These are phyloP conservation scores for Lateolabrax maculatus DNA, from an alignment of 2,797 vertebrate genomes.

Conservation along the genomic window DNA sequence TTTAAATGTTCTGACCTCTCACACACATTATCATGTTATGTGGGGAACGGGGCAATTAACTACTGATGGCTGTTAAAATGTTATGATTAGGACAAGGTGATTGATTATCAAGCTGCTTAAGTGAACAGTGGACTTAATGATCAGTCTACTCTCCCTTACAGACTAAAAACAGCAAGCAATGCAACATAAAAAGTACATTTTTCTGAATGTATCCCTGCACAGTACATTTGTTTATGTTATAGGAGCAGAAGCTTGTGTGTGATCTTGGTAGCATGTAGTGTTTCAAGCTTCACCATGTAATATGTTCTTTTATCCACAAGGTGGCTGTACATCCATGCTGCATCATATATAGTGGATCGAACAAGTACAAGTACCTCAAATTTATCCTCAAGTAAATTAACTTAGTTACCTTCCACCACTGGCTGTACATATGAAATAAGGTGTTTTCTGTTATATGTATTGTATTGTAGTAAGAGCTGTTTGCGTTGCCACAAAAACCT, in stretches of 20 bases:
- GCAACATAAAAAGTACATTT: neutral
- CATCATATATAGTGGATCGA: rapidly evolving
- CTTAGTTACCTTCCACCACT: neutral
- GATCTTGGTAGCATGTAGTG: neutral
- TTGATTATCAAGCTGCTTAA: neutral
- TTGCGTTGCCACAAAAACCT: neutral
- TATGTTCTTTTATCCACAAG: slow-evolving; percentile 48
- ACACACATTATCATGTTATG: too few species aligned
- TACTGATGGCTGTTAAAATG: neutral
- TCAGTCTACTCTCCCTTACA: neutral
- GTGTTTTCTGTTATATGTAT: neutral
- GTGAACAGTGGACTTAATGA: neutral
- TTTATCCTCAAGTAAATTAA: neutral
- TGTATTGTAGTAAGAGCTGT: neutral
- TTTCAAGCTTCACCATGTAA: slow-evolving; percentile 1
- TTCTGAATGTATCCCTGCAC: neutral
- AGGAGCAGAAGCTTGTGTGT: neutral
- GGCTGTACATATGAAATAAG: neutral
- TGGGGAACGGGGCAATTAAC: too few species aligned
- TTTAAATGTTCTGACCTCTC: too few species aligned
- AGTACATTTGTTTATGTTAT: neutral
- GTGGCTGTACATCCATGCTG: slow-evolving; percentile 31
- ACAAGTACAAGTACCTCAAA: neutral
- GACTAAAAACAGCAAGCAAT: neutral
- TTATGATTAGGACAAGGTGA: too few species aligned